These are phyloP conservation scores for Maniola jurtina DNA, from an alignment of 1,140 invertebrate species.

Conservation along the genomic window DNA sequence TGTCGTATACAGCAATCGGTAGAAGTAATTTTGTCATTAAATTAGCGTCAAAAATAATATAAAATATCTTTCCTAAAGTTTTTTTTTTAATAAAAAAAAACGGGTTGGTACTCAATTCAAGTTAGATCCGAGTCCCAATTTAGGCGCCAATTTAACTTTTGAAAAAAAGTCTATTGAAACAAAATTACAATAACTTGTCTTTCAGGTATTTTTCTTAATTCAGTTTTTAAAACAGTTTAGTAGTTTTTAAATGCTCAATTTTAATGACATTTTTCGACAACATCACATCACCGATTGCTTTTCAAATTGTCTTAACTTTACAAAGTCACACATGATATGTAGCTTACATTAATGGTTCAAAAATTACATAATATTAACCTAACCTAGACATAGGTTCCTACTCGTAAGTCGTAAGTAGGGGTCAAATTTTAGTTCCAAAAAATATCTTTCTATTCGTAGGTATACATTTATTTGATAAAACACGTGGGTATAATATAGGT, in stretches of 20 bases:
- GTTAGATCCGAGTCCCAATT: conserved; percentile 13
- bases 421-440: neutral
- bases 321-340: neutral
- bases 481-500: neutral
- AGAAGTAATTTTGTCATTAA: neutral
- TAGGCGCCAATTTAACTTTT: conserved; percentile 21
- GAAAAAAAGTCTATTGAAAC: no score
- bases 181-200: no score
- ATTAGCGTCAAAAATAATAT: neutral
- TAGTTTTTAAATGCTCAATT: neutral
- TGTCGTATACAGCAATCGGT: neutral
- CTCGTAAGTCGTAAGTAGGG: neutral
- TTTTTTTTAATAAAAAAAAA: neutral
- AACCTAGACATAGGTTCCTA: neutral
- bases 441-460: neutral
- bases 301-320: neutral
- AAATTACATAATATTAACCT: neutral
- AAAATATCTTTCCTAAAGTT: neutral
- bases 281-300: neutral
- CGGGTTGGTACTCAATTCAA: conserved; percentile 12
- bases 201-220: no score
- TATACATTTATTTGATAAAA: neutral
- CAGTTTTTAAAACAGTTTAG: no score
- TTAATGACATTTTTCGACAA: neutral
- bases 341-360: neutral